phyloP scores from a whole-genome alignment of 1,140 invertebrate genomes.

The Neodiprion fabricii region DNA sequence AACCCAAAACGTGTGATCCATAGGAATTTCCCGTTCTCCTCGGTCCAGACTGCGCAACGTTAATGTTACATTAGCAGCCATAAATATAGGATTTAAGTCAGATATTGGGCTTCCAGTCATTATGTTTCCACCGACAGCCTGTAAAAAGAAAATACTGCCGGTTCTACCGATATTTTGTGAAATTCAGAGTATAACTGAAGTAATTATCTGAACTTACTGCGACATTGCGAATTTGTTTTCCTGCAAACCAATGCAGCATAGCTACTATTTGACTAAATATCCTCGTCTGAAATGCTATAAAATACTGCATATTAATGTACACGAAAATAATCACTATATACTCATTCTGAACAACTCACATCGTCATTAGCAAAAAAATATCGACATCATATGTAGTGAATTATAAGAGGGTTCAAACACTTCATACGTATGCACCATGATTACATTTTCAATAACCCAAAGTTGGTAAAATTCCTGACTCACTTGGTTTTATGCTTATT shows the following conservation, averaged over 20 bases:
- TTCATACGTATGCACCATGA: too few species aligned
- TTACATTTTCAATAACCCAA: too few species aligned
- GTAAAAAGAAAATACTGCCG: conserved; percentile 28
- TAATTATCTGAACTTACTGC: conserved; percentile 62
- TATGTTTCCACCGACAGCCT: conserved; percentile 89
- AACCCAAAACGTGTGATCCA: conserved; percentile 88
- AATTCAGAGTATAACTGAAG: conserved; percentile 18
- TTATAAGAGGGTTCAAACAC: too few species aligned
- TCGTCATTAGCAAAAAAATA: background rate
- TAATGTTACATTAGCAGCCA: conserved; percentile 71
- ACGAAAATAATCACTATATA: background rate
- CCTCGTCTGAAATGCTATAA: conserved; percentile 68
- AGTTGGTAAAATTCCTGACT: too few species aligned
- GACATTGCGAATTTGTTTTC: conserved; percentile 90
- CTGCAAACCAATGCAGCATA: conserved; percentile 95
- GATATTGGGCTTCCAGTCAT: conserved; percentile 96
- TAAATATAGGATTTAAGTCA: conserved; percentile 91
- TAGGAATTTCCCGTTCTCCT: conserved; percentile 68
- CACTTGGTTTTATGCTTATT: conserved; percentile 62
- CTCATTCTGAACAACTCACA: background rate
- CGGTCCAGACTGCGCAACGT: conserved; percentile 58
- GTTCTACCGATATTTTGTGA: conserved; percentile 10
- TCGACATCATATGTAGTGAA: too few species aligned
- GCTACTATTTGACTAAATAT: conserved; percentile 77
- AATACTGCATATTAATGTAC: background rate